These are phyloP conservation scores for Toxotes lorentzi DNA, from an alignment of 2,797 vertebrate genomes.

Conservation along the genomic window DNA sequence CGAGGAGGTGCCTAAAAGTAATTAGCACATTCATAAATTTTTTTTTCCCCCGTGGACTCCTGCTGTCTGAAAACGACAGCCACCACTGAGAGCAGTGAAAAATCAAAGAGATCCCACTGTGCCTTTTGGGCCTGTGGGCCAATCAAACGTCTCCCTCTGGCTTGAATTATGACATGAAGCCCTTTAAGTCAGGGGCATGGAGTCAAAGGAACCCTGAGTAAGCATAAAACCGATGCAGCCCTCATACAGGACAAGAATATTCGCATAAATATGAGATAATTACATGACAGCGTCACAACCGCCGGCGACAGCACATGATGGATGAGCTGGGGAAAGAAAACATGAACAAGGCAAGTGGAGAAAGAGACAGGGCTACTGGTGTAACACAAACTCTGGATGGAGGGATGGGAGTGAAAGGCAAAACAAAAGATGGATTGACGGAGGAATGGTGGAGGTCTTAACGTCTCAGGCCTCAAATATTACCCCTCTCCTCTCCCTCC, in stretches of 20 bases:
- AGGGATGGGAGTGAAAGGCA: conserved; percentile 63
- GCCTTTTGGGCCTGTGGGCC: conserved; percentile 62
- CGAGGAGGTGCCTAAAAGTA: conserved; percentile 68
- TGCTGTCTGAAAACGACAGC: conserved; percentile 60
- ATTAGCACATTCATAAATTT: conserved; percentile 55
- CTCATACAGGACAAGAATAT: conserved; percentile 70
- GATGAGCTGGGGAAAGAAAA: conserved; percentile 76
- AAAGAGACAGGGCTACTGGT: conserved; percentile 60
- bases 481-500: conserved; percentile 58
- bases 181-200: conserved; percentile 47
- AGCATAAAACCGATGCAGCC: conserved; percentile 58
- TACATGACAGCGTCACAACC: conserved; percentile 75
- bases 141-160: conserved; percentile 74
- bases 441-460: conserved; percentile 61
- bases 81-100: conserved; percentile 39
- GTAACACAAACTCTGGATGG: conserved; percentile 79
- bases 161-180: conserved; percentile 80
- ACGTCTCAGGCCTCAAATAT: conserved; percentile 67
- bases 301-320: conserved; percentile 82
- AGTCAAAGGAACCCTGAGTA: conserved; percentile 70
- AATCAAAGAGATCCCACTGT: conserved; percentile 73
- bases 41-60: background rate
- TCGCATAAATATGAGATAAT: conserved; percentile 84
- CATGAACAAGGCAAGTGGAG: conserved; percentile 52
- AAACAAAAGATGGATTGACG: conserved; percentile 74